These are phyloP conservation scores for Lycia hirtaria DNA, from an alignment of 2,888 invertebrate species.

Conservation along the genomic window DNA sequence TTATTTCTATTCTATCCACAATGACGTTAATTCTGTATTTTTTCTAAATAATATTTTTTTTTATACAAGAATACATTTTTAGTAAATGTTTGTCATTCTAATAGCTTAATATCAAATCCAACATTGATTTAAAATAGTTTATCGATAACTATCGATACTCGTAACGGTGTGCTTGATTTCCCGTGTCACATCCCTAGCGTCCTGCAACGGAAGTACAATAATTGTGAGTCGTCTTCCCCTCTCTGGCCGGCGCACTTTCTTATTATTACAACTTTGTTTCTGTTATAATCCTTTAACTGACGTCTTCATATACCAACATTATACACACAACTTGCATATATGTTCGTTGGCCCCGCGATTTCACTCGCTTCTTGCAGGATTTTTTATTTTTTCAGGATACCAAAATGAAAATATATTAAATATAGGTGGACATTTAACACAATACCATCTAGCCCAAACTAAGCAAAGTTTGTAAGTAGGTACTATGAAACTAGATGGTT, in stretches of 20 bases:
- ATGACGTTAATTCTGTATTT: background rate
- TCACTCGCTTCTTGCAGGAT: too few species aligned
- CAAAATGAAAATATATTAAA: too few species aligned
- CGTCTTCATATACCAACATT: background rate
- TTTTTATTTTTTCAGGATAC: too few species aligned
- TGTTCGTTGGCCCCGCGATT: too few species aligned
- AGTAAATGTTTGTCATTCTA: too few species aligned
- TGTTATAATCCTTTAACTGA: slow-evolving; percentile 27
- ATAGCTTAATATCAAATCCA: background rate
- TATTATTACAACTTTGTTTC: slow-evolving; percentile 39
- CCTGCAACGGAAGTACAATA: slow-evolving; percentile 80
- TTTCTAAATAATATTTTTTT: too few species aligned
- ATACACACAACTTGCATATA: too few species aligned
- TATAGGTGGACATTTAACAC: too few species aligned
- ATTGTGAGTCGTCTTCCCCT: slow-evolving; percentile 80
- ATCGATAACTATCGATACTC: slow-evolving; percentile 1
- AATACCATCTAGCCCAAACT: too few species aligned
- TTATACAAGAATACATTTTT: too few species aligned
- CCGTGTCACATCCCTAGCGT: slow-evolving; percentile 54
- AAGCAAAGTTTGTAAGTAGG: too few species aligned
- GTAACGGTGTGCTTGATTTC: background rate
- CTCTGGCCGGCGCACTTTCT: slow-evolving; percentile 52
- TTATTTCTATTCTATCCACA: background rate
- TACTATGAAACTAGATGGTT: too few species aligned
- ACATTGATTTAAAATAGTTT: background rate